phyloP scores from a whole-genome alignment of 2,797 vertebrate species.

The Melanotaenia maccullochi region DNA sequence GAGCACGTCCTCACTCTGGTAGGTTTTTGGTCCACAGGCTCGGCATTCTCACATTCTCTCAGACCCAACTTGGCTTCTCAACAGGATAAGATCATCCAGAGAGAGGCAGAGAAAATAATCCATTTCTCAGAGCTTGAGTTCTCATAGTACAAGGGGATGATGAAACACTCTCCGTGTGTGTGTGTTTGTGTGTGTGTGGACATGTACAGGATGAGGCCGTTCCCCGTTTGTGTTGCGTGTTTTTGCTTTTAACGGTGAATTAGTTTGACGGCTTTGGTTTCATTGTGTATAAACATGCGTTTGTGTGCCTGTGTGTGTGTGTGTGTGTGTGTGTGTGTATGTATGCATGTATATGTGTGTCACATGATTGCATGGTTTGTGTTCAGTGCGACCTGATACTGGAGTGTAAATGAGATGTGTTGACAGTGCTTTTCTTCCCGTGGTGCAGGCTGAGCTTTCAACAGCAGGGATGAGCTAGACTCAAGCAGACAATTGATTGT shows the following conservation, averaged over 20 bases:
- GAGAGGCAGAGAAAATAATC: constrained; percentile 69
- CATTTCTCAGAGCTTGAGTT: constrained; percentile 64
- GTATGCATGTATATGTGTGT: constrained; percentile 19
- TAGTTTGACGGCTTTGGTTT: constrained; percentile 61
- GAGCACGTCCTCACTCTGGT: constrained; percentile 4
- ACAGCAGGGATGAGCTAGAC: constrained; percentile 26
- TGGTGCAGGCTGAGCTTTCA: constrained; percentile 26
- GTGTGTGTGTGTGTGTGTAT: constrained; percentile 11
- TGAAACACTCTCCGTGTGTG: constrained; percentile 53
- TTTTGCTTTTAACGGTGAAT: constrained; percentile 63
- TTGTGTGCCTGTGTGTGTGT: constrained; percentile 29
- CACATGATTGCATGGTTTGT: constrained; percentile 27
- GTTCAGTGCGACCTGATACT: constrained; percentile 25
- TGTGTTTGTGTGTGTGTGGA: constrained; percentile 6
- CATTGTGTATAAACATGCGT: constrained; percentile 36
- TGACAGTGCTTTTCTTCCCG: constrained; percentile 44
- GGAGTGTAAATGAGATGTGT: constrained; percentile 44
- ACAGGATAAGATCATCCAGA: constrained; percentile 71
- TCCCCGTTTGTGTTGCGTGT: constrained; percentile 60
- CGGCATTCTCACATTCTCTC: constrained; percentile 37
- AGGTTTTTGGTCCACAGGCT: constrained; percentile 27
- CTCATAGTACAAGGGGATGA: constrained; percentile 65
- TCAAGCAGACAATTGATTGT: constrained; percentile 18
- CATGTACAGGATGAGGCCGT: constrained; percentile 27
- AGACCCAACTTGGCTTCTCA: constrained; percentile 57